Conservation (phyloP, 2,113 vertebrate genomes). For the Myanophis thanlyinensis region DNA sequence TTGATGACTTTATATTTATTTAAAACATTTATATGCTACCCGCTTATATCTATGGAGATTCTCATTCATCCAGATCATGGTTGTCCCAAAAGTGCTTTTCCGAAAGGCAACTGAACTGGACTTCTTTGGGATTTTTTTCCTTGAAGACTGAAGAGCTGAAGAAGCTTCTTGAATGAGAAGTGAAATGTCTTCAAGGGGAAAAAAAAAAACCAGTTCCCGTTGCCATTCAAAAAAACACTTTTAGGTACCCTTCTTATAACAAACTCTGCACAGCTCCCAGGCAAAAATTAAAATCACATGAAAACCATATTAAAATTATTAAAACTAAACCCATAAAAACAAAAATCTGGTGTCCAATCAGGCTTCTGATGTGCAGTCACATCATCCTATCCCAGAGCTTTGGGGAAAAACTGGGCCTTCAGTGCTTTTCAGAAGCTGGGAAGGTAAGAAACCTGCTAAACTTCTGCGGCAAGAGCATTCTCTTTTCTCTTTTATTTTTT, state of each 20-base stretch:
- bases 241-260: not conserved
- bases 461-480: not conserved
- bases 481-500: no score
- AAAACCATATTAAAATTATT: not conserved
- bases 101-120: not conserved
- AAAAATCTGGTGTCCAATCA: not conserved
- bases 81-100: not conserved
- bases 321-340: not conserved
- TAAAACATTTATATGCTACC: not conserved
- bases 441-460: not conserved
- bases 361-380: not conserved
- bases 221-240: not conserved
- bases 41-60: not conserved
- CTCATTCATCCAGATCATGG: not conserved
- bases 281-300: not conserved
- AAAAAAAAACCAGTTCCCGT: not conserved
- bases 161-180: no score
- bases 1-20: not conserved
- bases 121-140: not conserved
- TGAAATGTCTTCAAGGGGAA: not conserved
- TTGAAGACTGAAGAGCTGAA: no score
- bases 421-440: not conserved
- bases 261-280: not conserved
- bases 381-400: not conserved
- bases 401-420: rapidly evolving